A percentile compares a stretch with the other conserved stretches of the same genome.
These are phyloP conservation scores for Ascidia mentula DNA, from an alignment of 23 tunicate genomes.

Conservation along the genomic window DNA sequence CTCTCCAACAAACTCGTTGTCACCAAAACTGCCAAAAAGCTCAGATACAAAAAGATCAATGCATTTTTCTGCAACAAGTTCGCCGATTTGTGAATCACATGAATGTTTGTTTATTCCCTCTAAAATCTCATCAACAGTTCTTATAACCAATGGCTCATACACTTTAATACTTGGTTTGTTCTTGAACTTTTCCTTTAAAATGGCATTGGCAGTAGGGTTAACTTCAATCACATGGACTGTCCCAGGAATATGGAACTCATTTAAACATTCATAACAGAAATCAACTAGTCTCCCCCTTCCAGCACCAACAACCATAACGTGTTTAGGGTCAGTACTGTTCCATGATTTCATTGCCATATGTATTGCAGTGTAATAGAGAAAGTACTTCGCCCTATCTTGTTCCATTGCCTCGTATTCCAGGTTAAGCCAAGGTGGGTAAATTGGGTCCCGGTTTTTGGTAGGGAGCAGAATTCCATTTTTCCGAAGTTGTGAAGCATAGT, in stretches of 20 bases:
- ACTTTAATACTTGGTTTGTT: conserved; percentile 20
- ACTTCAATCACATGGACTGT: conserved; percentile 59
- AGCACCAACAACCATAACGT: conserved; percentile 65
- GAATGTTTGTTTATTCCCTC: not conserved
- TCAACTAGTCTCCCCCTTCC: conserved; percentile 86
- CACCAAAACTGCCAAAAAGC: conserved; percentile 82
- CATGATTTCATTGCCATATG: conserved; percentile 18
- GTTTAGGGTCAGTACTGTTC: not conserved
- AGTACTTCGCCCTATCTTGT: conserved; percentile 74
- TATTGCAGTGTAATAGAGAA: conserved; percentile 74
- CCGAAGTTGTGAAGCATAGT: conserved; percentile 27
- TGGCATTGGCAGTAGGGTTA: conserved; percentile 25
- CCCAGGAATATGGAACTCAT: conserved; percentile 25
- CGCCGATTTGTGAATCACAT: not conserved
- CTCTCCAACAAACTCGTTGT: conserved; percentile 78
- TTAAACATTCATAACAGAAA: conserved; percentile 44
- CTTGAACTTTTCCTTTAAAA: conserved; percentile 34
- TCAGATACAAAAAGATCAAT: conserved; percentile 69
- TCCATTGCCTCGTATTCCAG: conserved; percentile 83
- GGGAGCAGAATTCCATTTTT: conserved; percentile 62
- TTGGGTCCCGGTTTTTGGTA: conserved; percentile 59
- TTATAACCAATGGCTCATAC: conserved; percentile 33
- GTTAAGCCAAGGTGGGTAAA: conserved; percentile 59
- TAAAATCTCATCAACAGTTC: conserved; percentile 33
- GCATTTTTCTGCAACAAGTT: conserved; percentile 11